Conservation (phyloP, 1,140 invertebrate genomes). For the Lineus longissimus region DNA sequence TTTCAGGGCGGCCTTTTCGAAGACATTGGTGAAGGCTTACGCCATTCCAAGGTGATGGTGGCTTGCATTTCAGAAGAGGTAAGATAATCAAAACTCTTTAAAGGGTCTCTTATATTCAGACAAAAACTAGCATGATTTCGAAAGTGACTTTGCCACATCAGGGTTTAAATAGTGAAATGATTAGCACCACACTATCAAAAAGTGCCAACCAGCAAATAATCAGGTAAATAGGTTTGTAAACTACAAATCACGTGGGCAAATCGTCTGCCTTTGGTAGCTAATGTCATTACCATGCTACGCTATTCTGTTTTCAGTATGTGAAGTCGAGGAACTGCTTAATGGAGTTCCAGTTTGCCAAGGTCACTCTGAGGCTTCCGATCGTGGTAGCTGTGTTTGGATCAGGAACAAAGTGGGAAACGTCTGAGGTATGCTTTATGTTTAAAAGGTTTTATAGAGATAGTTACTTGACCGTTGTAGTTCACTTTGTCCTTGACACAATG, state of each 20-base stretch:
- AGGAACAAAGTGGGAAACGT: slow-evolving; percentile 40
- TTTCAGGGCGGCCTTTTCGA: slow-evolving; percentile 45
- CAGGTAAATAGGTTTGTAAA: too few species aligned
- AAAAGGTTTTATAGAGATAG: too few species aligned
- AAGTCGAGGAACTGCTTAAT: slow-evolving; percentile 34
- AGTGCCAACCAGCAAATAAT: too few species aligned
- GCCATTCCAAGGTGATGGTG: slow-evolving; percentile 42
- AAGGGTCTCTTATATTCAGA: not conserved
- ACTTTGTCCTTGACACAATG: too few species aligned
- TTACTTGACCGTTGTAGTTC: too few species aligned
- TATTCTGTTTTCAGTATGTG: slow-evolving; percentile 19
- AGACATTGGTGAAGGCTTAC: slow-evolving; percentile 47
- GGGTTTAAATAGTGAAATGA: too few species aligned
- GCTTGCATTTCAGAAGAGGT: slow-evolving; percentile 52
- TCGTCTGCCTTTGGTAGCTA: too few species aligned
- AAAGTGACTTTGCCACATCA: too few species aligned
- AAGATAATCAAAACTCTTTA: not conserved
- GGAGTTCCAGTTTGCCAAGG: slow-evolving; percentile 46
- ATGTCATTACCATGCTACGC: not conserved
- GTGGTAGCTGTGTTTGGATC: slow-evolving; percentile 47
- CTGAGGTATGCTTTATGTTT: slow-evolving; percentile 42
- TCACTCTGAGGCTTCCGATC: slow-evolving; percentile 38
- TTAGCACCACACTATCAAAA: too few species aligned
- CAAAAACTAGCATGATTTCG: too few species aligned
- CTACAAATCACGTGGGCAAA: too few species aligned